Conservation (phyloP, 2,113 vertebrate genomes). For the Falco punctatus region DNA sequence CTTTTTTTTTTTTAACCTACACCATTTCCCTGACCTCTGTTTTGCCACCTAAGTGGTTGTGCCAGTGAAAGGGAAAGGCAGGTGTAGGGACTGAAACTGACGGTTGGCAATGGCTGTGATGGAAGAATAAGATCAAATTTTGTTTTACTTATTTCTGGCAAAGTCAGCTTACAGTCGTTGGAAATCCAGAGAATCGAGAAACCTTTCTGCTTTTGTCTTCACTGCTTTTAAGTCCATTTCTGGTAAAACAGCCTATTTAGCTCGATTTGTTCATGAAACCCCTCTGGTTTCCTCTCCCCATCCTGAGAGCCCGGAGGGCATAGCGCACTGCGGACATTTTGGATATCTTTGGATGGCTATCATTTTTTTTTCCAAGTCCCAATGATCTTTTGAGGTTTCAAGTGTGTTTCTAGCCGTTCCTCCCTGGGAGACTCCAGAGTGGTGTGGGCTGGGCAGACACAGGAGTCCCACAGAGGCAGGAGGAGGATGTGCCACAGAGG, state of each 20-base stretch:
- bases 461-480: neutral
- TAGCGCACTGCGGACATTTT: neutral
- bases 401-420: neutral
- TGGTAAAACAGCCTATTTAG: neutral
- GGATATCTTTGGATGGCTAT: neutral
- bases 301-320: fast-evolving
- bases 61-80: neutral
- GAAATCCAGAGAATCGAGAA: neutral
- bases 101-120: neutral
- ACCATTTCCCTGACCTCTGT: neutral
- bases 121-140: neutral
- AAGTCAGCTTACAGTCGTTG: neutral
- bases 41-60: neutral
- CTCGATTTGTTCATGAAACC: neutral
- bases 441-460: neutral
- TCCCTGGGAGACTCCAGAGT: neutral
- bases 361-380: neutral
- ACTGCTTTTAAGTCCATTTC: neutral
- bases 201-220: neutral
- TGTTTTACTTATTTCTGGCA: neutral
- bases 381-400: neutral
- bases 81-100: neutral
- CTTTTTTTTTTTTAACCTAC: neutral
- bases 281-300: neutral
- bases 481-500: neutral